phyloP scores from a whole-genome alignment of 2,113 vertebrate genomes.

The Astur gentilis region DNA sequence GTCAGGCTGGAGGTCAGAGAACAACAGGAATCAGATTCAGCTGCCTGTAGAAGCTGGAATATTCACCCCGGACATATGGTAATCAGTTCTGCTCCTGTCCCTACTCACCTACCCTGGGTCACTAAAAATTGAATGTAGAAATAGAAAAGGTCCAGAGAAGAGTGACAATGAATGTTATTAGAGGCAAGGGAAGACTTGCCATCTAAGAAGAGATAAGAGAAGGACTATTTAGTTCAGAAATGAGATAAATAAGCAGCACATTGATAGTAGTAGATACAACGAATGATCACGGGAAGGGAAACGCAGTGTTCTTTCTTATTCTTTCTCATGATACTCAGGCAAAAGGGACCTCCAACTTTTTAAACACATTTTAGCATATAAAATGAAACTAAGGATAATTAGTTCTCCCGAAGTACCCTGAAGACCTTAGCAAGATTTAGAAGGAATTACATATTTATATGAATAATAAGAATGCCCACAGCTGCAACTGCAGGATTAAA shows the following conservation, averaged over 20 bases:
- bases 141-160: background rate
- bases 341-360: background rate
- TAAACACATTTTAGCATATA: background rate
- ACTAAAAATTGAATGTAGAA: background rate
- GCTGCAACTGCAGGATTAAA: background rate
- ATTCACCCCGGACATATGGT: background rate
- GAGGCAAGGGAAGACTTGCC: background rate
- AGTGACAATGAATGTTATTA: background rate
- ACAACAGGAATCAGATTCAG: background rate
- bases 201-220: background rate
- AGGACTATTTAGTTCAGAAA: background rate
- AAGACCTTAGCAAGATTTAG: constrained; percentile 7
- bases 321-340: background rate
- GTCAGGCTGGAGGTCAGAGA: background rate
- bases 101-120: background rate
- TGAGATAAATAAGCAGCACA: background rate
- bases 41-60: background rate
- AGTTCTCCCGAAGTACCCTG: background rate
- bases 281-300: background rate
- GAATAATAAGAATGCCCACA: constrained; percentile 9
- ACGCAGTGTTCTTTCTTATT: background rate
- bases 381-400: constrained; percentile 2
- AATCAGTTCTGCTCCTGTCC: background rate
- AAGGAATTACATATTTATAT: constrained; percentile 41
- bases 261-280: background rate